Evolutionary conservation across 2,113 vertebrate species (phyloP), one percentile per base, ranked within the genome.

Genomic region (Eurystomus gularis): DNA sequence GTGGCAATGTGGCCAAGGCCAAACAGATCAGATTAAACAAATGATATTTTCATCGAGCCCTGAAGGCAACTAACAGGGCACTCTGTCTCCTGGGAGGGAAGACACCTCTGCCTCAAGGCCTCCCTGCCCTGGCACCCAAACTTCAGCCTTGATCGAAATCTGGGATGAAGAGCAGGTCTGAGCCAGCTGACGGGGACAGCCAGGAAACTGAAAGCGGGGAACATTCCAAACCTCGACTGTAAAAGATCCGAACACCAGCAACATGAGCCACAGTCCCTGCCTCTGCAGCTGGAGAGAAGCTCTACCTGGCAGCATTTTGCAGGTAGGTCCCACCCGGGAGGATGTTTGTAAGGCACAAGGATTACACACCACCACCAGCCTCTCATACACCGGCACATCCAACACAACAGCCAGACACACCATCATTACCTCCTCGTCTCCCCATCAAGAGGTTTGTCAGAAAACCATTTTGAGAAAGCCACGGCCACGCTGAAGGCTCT

Each of bases 111-210:
- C 42, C 31, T 69, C 58, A 54, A 66, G 55, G 48, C 7, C 40
- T 70, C 48, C 37, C 9, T 71, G 80, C 19, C 28, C 46, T 23
- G 15, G 29, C 49, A 91, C 25, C 28, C 35, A 72, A 55, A 20
- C 52, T 71, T 85, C 44, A 39, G 46, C 35, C 65, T 84, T 48
- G 46, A 24, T 42, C 7, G 23, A 87, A 93, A 39, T 33, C 23
- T 2, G 1, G 39, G 17, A 81, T 69, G 78, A 86, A 62, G 19
- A 73, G 58, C 10, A 92, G 23, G 10, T 49, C 64, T 83, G 44
- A 46, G 35, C 10, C 35, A 77, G 46, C 8, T 20, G 69, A 33
- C 0, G 0, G 61, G 44, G 24, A 60, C 42, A 60, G 13, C 3
- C 23, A 71, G 25, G 23, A 7, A 90, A n/a, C 9, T 25, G 42